Percentiles rank a stretch among this genome's conserved stretches.
These are phyloP conservation scores for Schrankia costaestrigalis DNA, from an alignment of 2,888 invertebrate genomes.

Conservation along the genomic window DNA sequence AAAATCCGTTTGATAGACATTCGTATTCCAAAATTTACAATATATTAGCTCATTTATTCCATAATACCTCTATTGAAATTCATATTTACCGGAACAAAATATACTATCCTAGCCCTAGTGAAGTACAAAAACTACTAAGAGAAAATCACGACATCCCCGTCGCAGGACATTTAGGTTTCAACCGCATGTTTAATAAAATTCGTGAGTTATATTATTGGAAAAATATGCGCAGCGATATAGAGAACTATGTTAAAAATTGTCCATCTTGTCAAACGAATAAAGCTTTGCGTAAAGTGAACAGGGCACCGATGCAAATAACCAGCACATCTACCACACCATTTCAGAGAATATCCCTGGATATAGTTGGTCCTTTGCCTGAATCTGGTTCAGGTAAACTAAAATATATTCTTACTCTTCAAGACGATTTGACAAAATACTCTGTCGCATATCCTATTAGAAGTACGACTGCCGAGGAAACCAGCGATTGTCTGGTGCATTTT, in stretches of 20 bases:
- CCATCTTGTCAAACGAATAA: conserved; percentile 1
- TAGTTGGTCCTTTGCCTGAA: neutral
- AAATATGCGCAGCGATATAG: neutral
- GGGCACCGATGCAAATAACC: conserved; percentile 6
- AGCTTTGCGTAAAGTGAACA: conserved; percentile 5
- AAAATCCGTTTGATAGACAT: too few relatives aligned
- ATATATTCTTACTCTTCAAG: neutral
- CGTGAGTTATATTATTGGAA: neutral
- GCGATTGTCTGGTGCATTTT: neutral
- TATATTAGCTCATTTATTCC: neutral
- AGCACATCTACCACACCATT: conserved; percentile 5
- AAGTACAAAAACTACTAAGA: neutral
- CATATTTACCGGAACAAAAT: neutral
- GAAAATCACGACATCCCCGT: neutral
- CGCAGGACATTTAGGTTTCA: too few relatives aligned
- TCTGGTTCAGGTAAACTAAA: neutral
- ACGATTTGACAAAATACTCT: neutral
- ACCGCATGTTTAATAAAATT: neutral
- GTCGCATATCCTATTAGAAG: neutral
- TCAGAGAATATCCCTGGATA: neutral
- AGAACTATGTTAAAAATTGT: neutral
- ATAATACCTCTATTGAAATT: neutral
- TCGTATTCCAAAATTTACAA: neutral
- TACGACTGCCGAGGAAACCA: neutral
- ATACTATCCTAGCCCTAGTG: neutral